A percentile compares a stretch with the other conserved stretches of the same genome.
Evolutionary conservation across 2,113 vertebrate genomes (phyloP).

Genomic region (Sinocyclocheilus rhinocerous): DNA sequence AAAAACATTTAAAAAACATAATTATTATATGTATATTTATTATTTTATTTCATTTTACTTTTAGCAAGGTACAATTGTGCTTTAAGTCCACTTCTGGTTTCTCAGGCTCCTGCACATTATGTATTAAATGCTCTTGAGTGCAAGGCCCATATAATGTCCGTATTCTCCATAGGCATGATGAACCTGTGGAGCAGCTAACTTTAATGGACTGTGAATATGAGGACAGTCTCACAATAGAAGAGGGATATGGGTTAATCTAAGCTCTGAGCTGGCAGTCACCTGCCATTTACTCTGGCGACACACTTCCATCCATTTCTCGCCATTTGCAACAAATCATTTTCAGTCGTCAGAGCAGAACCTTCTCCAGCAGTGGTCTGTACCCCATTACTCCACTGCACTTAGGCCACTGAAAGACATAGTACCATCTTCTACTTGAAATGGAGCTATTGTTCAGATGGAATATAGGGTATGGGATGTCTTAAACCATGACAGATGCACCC

Average conservation of each 20-base stretch:
- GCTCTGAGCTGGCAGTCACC: conserved; percentile 47
- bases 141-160: conserved; percentile 33
- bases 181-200: conserved; percentile 40
- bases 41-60: not conserved
- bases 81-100: not conserved
- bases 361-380: conserved; percentile 31
- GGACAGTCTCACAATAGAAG: conserved; percentile 48
- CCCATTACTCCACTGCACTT: conserved; percentile 6
- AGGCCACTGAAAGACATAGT: conserved; percentile 3
- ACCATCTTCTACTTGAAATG: conserved; percentile 14
- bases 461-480: not conserved
- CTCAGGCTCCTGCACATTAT: not conserved
- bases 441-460: conserved; percentile 36
- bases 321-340: conserved; percentile 58
- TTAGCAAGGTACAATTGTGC: not conserved
- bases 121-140: not conserved
- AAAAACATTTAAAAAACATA: too few relatives aligned
- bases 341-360: conserved; percentile 43
- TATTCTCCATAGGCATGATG: conserved; percentile 31
- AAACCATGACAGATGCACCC: conserved; percentile 17
- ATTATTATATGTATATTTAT: too few relatives aligned
- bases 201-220: conserved; percentile 58
- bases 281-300: conserved; percentile 46
- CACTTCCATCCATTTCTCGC: conserved; percentile 35
- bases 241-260: conserved; percentile 56